phyloP scores from a whole-genome alignment of 2,888 invertebrate genomes.

The Allygus modestus region DNA sequence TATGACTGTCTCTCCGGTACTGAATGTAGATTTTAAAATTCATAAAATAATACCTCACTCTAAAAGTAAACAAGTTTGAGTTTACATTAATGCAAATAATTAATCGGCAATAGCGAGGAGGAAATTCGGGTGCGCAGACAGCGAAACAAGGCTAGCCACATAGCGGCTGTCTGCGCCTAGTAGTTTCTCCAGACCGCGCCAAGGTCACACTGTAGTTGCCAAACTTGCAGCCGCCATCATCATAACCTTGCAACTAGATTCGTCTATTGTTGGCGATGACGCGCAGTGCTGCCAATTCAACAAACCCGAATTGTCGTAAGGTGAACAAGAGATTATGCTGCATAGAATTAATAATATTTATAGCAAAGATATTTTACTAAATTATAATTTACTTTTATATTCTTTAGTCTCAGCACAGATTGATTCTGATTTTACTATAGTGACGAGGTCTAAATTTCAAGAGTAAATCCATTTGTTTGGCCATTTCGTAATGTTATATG shows the following conservation, averaged over 20 bases:
- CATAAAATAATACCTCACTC: no score
- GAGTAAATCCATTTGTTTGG: no score
- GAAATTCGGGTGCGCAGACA: not conserved
- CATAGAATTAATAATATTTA: not conserved
- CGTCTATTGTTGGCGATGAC: constrained; percentile 57
- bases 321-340: not conserved
- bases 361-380: no score
- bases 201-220: constrained; percentile 46
- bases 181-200: constrained; percentile 23
- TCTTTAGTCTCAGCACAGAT: no score
- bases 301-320: not conserved
- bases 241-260: constrained; percentile 57
- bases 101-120: not conserved
- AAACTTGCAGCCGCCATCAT: constrained; percentile 49
- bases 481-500: no score
- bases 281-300: constrained; percentile 46
- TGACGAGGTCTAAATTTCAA: no score
- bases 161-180: not conserved
- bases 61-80: no score
- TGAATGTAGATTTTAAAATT: no score
- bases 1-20: no score
- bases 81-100: no score
- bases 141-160: not conserved
- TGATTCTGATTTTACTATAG: no score
- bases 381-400: no score